Base-by-base conservation (phyloP, 2,797 vertebrate species). In the Discoglossus pictus region DNA sequence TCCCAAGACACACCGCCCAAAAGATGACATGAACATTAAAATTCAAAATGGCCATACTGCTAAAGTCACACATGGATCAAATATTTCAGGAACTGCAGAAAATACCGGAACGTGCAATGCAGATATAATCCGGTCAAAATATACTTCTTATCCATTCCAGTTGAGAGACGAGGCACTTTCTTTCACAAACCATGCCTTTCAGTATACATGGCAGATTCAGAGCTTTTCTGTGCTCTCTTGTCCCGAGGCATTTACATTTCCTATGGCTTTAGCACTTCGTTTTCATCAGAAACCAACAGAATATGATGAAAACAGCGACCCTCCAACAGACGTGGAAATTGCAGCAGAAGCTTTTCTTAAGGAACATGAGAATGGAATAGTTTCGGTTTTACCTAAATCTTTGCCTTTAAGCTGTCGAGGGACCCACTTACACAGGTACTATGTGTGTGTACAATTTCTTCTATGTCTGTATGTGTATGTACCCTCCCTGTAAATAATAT, bases 351-450 rank as follows among this genome's bases (percentile, higher is more conserved):
- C 10, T 47, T 1, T 67, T 74, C 50, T 65, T 13, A 38, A 35
- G 7, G 58, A 77, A 43, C 7, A 1, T 9, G 20, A 56, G 73
- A 16, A 52, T 7, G 27, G 15, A 38, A 2, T 10, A 6, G 40
- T 80, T 64, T 86, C 80, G 67, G 9, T 0, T 48, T 84, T 96
- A 66, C 92, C 93, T 58, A 74, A 58, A 68, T 80, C 90, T 16
- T 80, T 95, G 68, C 84, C 85, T 2, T 86, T 96, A 48, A 90
- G 82, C 36, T 98, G 96, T 77, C 73, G 78, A 43, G 86, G 84
- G 1, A 92, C 93, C 72, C 93, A 97, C 69, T 73, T 89, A 72
- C 96, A 98, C 85, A 95, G 94, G 96, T 96, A 79, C 76, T 31
- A 2, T 9, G 52, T 48, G 52, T 31, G 8, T 31, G 8, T 31